These are phyloP conservation scores for Physella acuta DNA, from an alignment of 1,140 invertebrate genomes.

Conservation along the genomic window DNA sequence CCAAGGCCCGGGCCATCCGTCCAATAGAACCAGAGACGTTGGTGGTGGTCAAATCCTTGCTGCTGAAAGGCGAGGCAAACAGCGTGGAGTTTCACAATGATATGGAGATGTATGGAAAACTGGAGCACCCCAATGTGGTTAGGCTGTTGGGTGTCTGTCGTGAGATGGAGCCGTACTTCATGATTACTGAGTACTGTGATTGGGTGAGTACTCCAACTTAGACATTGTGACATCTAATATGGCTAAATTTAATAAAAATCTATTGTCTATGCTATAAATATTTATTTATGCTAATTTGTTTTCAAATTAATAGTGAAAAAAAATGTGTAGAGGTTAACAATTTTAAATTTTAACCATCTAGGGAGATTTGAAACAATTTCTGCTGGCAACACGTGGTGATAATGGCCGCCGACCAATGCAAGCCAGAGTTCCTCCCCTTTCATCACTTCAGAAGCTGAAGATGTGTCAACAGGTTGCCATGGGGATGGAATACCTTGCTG, in stretches of 20 bases:
- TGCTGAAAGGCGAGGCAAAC: conserved; percentile 75
- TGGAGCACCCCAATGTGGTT: conserved; percentile 78
- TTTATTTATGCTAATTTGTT: too few relatives aligned
- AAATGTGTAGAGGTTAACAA: too few relatives aligned
- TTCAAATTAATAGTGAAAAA: too few relatives aligned
- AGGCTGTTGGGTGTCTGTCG: conserved; percentile 79
- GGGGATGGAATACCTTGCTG: conserved; percentile 82
- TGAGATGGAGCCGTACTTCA: conserved; percentile 82
- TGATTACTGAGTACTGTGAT: conserved; percentile 88
- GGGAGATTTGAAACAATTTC: conserved; percentile 91
- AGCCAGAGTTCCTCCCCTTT: conserved; percentile 63
- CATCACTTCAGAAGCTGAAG: conserved; percentile 71
- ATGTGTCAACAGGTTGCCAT: conserved; percentile 72
- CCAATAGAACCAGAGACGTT: conserved; percentile 63
- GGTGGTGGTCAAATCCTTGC: conserved; percentile 73
- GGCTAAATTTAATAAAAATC: too few relatives aligned
- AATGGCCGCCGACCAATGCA: conserved; percentile 41
- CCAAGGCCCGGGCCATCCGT: conserved; percentile 64
- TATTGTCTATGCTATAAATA: too few relatives aligned
- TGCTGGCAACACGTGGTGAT: conserved; percentile 78
- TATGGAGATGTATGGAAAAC: conserved; percentile 78
- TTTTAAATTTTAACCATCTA: too few relatives aligned
- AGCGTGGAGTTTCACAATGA: conserved; percentile 84
- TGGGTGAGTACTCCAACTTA: conserved; percentile 80
- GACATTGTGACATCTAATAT: neutral